Conservation (phyloP, 2,113 vertebrate species). For the Cheilinus undulatus region DNA sequence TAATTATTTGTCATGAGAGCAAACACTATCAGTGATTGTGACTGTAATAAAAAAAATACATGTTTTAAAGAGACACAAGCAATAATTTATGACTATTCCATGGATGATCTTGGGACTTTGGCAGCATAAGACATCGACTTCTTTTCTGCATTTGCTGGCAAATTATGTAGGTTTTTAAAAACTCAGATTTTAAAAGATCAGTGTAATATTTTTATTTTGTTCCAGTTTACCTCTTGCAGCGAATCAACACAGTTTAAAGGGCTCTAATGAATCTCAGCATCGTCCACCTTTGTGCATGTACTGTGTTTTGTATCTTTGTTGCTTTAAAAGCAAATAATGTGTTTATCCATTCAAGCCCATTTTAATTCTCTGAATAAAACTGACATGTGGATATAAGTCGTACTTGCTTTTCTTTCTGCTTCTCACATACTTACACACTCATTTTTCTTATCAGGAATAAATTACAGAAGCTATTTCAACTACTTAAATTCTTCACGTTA, state of each 20-base stretch:
- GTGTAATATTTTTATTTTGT: not conserved
- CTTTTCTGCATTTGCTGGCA: not conserved
- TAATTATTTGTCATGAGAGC: not conserved
- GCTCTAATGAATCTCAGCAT: constrained; percentile 1
- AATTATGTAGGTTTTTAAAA: not conserved
- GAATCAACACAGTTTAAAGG: not conserved
- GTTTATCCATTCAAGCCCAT: not conserved
- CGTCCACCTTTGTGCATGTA: not conserved
- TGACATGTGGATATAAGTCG: not conserved
- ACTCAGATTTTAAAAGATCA: constrained; percentile 16
- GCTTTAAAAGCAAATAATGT: not conserved
- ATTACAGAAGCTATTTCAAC: no score
- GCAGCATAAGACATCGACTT: not conserved
- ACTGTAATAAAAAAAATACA: not conserved
- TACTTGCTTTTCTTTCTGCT: not conserved
- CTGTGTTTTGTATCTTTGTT: constrained; percentile 16
- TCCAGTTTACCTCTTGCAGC: not conserved
- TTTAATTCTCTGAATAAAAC: constrained; percentile 34
- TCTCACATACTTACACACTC: no score
- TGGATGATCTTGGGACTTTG: not conserved
- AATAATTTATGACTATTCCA: not conserved
- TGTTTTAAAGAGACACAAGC: not conserved
- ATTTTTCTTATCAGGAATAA: no score
- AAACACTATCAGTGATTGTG: not conserved
- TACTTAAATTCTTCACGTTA: no score